Percentiles rank a stretch among this genome's conserved stretches.
These are phyloP conservation scores for Zoanthus gigantus DNA, from an alignment of 92 coral and sea anemone genomes.

Conservation along the genomic window DNA sequence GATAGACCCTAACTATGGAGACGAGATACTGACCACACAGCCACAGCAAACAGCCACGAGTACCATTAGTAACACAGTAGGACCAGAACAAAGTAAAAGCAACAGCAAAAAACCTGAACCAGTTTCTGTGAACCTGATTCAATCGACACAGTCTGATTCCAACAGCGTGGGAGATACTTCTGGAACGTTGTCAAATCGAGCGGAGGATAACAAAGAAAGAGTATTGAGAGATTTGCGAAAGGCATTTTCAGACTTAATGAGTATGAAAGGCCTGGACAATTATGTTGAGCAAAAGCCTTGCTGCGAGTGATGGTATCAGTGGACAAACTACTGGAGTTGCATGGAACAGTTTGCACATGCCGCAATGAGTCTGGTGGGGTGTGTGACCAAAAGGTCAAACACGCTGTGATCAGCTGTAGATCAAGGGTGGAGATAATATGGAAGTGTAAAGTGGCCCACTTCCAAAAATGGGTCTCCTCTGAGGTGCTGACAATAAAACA, in stretches of 20 bases:
- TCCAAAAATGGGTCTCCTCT: slow-evolving; percentile 46
- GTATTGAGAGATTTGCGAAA: not conserved
- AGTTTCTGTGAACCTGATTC: not conserved
- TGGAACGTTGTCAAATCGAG: not conserved
- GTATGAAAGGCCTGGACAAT: slow-evolving; percentile 2
- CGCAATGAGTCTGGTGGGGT: not conserved
- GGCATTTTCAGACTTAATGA: slow-evolving; percentile 17
- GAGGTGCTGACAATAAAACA: slow-evolving; percentile 25
- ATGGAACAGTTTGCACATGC: slow-evolving; percentile 4
- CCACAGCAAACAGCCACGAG: not conserved
- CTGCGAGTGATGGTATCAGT: slow-evolving; percentile 53
- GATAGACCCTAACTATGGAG: slow-evolving; percentile 45
- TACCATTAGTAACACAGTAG: not conserved
- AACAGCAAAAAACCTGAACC: not conserved
- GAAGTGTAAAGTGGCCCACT: slow-evolving; percentile 24
- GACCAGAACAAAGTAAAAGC: not conserved
- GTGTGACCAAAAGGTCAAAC: slow-evolving; percentile 15
- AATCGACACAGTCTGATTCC: not conserved
- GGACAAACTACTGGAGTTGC: slow-evolving; percentile 45
- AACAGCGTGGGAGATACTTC: not conserved
- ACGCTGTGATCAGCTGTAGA: slow-evolving; percentile 30
- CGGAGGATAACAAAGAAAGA: slow-evolving; percentile 2
- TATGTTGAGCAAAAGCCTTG: slow-evolving; percentile 26
- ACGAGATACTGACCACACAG: not conserved
- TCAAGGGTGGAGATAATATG: slow-evolving; percentile 37